Conservation (phyloP, 2,113 vertebrate genomes). For the Ailuropoda melanoleuca region DNA sequence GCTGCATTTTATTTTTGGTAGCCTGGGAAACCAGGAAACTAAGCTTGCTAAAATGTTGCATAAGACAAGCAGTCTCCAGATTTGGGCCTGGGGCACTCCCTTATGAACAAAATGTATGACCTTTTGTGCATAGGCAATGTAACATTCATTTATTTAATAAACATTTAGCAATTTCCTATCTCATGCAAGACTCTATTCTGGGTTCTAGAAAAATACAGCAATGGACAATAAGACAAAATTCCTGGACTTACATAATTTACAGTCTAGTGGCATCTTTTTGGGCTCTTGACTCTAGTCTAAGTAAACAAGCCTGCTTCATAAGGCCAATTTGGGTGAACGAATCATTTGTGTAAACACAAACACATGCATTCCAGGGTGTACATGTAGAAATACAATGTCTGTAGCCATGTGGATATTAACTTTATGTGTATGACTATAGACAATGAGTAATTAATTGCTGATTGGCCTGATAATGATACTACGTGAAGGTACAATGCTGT, state of each 20-base stretch:
- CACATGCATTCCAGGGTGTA: neutral
- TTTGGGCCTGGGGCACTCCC: conserved; percentile 16
- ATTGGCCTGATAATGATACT: neutral
- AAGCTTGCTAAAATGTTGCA: conserved; percentile 4
- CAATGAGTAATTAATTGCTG: neutral
- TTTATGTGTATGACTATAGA: neutral
- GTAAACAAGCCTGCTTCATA: neutral
- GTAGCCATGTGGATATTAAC: neutral
- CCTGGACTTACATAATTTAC: neutral
- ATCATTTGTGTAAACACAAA: neutral
- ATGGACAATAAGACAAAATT: neutral
- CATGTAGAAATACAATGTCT: neutral
- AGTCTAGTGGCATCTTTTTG: neutral
- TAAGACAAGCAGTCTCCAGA: conserved; percentile 27
- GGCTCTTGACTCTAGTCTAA: neutral
- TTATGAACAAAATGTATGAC: neutral
- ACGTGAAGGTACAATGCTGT: neutral
- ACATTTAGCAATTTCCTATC: conserved; percentile 28
- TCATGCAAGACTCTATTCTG: neutral
- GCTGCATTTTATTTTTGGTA: conserved; percentile 56
- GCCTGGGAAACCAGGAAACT: conserved; percentile 60
- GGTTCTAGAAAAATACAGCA: conserved; percentile 26
- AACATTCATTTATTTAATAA: conserved; percentile 55
- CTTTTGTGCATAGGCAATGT: conserved; percentile 31
- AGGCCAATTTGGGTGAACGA: neutral